phyloP scores from a whole-genome alignment of 64 coral and sea anemone genomes.

The Hydrozoanthus tunicans region DNA sequence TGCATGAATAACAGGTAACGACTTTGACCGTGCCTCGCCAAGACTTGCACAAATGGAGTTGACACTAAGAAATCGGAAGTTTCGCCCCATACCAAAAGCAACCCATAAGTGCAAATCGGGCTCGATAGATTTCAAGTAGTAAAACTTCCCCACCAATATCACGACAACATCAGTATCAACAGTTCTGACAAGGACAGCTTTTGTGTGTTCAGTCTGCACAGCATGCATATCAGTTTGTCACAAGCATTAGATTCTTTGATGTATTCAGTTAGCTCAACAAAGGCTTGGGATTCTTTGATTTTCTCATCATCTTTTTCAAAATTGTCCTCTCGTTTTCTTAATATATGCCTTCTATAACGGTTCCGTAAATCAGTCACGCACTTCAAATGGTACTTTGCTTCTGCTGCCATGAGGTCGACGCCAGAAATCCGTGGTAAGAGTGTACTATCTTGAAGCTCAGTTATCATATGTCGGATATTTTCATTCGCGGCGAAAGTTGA shows the following conservation, averaged over 20 bases:
- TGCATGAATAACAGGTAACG: slow-evolving; percentile 48
- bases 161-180: slow-evolving; percentile 61
- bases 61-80: slow-evolving; percentile 29
- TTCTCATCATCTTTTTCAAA: slow-evolving; percentile 68
- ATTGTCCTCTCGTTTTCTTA: slow-evolving; percentile 43
- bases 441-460: slow-evolving; percentile 47
- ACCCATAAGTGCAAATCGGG: slow-evolving; percentile 41
- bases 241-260: slow-evolving; percentile 22
- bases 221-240: neutral
- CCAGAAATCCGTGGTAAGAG: slow-evolving; percentile 62
- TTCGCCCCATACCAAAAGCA: slow-evolving; percentile 53
- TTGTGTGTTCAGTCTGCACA: neutral
- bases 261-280: slow-evolving; percentile 14
- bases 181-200: slow-evolving; percentile 39
- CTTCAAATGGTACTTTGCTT: slow-evolving; percentile 63
- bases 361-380: slow-evolving; percentile 36
- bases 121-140: neutral
- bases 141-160: slow-evolving; percentile 45
- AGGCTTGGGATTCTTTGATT: slow-evolving; percentile 64
- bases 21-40: slow-evolving; percentile 24
- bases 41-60: slow-evolving; percentile 40
- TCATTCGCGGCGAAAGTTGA: slow-evolving; percentile 61
- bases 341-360: slow-evolving; percentile 27
- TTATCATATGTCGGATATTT: slow-evolving; percentile 63
- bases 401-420: slow-evolving; percentile 66